A percentile compares a stretch with the other conserved stretches of the same genome.
These are phyloP conservation scores for Papilio glaucus DNA, from an alignment of 1,140 invertebrate species.

Conservation along the genomic window DNA sequence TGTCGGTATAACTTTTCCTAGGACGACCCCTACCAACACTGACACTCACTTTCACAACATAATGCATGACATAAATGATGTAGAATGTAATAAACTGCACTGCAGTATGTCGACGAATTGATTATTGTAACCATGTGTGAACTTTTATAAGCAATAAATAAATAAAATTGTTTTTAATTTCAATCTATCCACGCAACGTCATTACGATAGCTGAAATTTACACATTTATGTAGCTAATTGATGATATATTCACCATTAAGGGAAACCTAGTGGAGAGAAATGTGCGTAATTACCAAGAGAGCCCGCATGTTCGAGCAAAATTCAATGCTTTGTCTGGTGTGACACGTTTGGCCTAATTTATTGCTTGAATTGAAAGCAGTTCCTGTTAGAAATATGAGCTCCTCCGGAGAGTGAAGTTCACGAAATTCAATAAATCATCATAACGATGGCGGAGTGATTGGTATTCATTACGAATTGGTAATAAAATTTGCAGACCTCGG, in stretches of 20 bases:
- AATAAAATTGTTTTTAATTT: no score
- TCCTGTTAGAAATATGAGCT: constrained; percentile 23
- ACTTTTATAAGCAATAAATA: no score
- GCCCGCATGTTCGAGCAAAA: constrained; percentile 16
- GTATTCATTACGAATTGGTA: constrained; percentile 14
- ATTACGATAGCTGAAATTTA: neutral
- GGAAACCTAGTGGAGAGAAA: neutral
- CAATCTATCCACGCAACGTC: no score
- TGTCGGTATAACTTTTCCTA: no score
- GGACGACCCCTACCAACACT: no score
- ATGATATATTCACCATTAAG: neutral
- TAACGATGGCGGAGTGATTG: constrained; percentile 8
- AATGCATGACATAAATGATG: no score
- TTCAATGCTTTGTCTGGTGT: constrained; percentile 13
- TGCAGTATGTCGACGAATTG: no score
- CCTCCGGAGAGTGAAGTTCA: neutral
- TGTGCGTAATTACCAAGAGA: constrained; percentile 11
- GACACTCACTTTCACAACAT: no score
- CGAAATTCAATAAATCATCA: constrained; percentile 16
- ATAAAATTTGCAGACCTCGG: neutral
- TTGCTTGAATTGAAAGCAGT: constrained; percentile 15
- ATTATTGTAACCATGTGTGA: no score
- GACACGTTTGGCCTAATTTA: constrained; percentile 11
- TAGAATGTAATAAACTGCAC: no score
- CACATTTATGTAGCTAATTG: constrained; percentile 4